Evolutionary conservation across 2,113 vertebrate species (phyloP), one percentile per base, ranked within the genome.

Genomic region (Anarrhichthys ocellatus): DNA sequence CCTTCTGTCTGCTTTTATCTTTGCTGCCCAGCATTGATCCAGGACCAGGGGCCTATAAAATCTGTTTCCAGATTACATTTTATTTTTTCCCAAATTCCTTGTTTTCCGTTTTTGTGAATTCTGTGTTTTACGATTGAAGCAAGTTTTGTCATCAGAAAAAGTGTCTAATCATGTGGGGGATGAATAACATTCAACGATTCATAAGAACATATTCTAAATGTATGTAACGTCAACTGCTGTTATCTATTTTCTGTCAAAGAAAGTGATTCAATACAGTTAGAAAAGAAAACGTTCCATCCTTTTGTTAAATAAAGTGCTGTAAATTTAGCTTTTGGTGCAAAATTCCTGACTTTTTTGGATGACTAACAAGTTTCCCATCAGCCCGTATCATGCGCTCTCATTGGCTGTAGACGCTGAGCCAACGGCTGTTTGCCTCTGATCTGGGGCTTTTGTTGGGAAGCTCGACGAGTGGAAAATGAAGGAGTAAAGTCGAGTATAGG

Each of bases 1-100:
- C 92, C 86, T 68, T 94, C 93, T 94, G 95, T 91, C 92, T 87
- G 89, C 89, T 92, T 94, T 94, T 94, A 94, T 94, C 91, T 84
- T 34, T 38, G 71, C 82, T 80, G 85, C 86, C 76, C 91, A 78
- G 83, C 85, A 87, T 61, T 62, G 90, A 93, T 92, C 86, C 85
- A 58, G 52, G 9, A n/a, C 22, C 22, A n/a, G n/a, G 24, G 54
- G 13, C 11, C n/a, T 14, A 27, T 27, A 13, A 14, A 27, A 58
- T 27, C 54, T 6, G n/a, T 56, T 13, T 6, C 2, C 54, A 27
- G 54, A 27, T 27, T 27, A 6, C 5, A 58, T 58, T 11, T 11
- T 4, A 58, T 13, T 24, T 52, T 22, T 22, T 52, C 48, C 18
- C 48, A 52, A 9, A 52, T 52, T 52, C 20, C 18, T 52, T 50